phyloP scores from a whole-genome alignment of 2,888 invertebrate species.

The Mythimna impura region DNA sequence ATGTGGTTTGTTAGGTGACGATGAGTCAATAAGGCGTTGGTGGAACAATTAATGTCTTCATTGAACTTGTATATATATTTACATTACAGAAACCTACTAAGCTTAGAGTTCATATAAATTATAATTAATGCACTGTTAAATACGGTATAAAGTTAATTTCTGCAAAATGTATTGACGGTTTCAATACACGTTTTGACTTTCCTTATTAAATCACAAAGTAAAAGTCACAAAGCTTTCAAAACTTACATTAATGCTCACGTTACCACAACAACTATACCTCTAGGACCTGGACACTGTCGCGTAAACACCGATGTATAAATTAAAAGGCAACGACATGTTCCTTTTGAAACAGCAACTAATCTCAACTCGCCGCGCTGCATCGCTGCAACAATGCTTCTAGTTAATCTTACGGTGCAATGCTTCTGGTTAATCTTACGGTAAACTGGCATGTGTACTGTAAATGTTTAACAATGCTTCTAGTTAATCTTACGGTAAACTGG shows the following conservation, averaged over 20 bases:
- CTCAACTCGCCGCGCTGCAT: constrained; percentile 32
- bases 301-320: constrained; percentile 25
- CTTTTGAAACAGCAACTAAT: constrained; percentile 26
- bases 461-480: no score
- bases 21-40: neutral
- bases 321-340: constrained; percentile 33
- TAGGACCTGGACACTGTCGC: neutral
- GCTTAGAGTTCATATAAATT: no score
- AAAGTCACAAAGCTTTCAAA: no score
- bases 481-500: no score
- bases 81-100: no score
- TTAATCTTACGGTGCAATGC: no score
- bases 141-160: no score
- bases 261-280: neutral
- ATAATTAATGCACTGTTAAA: no score
- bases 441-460: no score
- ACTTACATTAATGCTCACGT: neutral
- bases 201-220: neutral
- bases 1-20: neutral
- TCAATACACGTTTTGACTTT: neutral
- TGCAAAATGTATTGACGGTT: no score
- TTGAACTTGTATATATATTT: neutral
- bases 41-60: neutral
- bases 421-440: no score
- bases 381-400: constrained; percentile 23